phyloP scores from a whole-genome alignment of 2,888 invertebrate genomes.

The Ophraella communa region DNA sequence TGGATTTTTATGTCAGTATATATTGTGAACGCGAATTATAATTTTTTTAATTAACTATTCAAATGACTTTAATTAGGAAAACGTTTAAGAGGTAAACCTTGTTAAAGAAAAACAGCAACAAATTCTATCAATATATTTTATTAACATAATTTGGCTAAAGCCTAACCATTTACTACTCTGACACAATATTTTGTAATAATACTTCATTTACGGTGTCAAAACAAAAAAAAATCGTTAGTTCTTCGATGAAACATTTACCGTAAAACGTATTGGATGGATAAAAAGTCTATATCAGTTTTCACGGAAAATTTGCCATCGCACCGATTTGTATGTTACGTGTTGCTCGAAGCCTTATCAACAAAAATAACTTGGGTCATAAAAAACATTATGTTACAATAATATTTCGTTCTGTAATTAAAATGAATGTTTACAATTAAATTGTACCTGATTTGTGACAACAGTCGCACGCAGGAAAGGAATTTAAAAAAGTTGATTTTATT shows the following conservation, averaged over 20 bases:
- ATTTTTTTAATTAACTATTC: no score
- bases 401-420: background rate
- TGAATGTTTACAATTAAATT: background rate
- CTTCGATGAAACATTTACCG: background rate
- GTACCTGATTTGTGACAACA: background rate
- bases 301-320: background rate
- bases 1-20: no score
- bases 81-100: background rate
- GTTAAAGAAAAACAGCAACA: background rate
- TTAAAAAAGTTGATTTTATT: no score
- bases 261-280: background rate
- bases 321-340: background rate
- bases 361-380: background rate
- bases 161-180: background rate
- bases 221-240: background rate
- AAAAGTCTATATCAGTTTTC: background rate
- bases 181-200: background rate
- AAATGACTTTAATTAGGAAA: no score
- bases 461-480: no score
- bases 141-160: background rate
- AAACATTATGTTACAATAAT: background rate
- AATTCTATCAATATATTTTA: background rate
- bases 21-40: no score
- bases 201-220: background rate
- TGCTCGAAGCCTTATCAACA: background rate